These are phyloP conservation scores for Prionace glauca DNA, from an alignment of 2,797 vertebrate species.

Conservation along the genomic window DNA sequence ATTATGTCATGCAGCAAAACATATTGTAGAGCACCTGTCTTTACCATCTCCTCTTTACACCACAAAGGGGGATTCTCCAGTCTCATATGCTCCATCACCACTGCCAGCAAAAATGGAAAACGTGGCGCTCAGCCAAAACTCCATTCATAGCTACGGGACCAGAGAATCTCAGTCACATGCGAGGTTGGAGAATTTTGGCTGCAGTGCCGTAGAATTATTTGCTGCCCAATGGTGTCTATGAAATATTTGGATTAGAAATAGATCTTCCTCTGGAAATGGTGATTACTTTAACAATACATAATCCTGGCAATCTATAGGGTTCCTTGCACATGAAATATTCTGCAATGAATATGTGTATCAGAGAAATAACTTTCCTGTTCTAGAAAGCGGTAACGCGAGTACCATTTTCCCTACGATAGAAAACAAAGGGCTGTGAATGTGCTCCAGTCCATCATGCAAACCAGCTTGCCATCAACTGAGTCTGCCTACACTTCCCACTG, in stretches of 20 bases:
- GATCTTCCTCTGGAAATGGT: neutral
- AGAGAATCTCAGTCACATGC: too few species aligned
- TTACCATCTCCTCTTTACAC: neutral
- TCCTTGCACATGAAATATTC: neutral
- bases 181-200: too few species aligned
- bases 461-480: too few species aligned
- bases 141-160: too few species aligned
- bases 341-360: neutral
- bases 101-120: too few species aligned
- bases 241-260: neutral
- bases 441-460: too few species aligned
- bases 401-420: neutral
- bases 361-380: neutral
- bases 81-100: too few species aligned
- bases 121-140: too few species aligned
- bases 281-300: neutral
- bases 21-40: neutral
- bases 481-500: too few species aligned
- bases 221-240: neutral
- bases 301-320: neutral
- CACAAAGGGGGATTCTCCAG: too few species aligned
- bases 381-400: neutral
- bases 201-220: neutral
- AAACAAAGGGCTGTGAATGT: too few species aligned
- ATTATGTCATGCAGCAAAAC: neutral